Percentiles rank a stretch among this genome's conserved stretches.
Evolutionary conservation across 2,888 invertebrate genomes (phyloP).

Genomic region (Stenolophus ochropezus): DNA sequence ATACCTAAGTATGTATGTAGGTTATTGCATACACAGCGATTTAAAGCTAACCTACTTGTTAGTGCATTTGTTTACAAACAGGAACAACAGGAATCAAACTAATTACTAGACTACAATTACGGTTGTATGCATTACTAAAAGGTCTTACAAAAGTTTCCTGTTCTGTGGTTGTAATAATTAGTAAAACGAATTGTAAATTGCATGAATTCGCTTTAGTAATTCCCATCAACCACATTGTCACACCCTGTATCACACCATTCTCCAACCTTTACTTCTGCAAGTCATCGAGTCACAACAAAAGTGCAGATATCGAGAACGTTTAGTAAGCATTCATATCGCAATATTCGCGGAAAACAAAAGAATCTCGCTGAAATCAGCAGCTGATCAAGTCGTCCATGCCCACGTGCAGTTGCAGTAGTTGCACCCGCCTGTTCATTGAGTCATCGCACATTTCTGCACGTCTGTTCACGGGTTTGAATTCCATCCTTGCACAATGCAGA

Average conservation of each 20-base stretch:
- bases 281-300: not conserved
- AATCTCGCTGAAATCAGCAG: not conserved
- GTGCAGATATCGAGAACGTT: not conserved
- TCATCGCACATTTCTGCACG: not conserved
- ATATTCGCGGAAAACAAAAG: conserved; percentile 7
- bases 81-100: not conserved
- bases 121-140: not conserved
- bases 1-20: too few species aligned
- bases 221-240: not conserved
- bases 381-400: not conserved
- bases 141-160: not conserved
- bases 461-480: not conserved
- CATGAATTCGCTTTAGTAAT: not conserved
- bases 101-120: not conserved
- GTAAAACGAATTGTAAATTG: not conserved
- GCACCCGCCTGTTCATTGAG: not conserved
- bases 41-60: not conserved
- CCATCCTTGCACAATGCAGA: not conserved
- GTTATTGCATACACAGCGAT: not conserved
- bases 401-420: not conserved
- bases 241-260: not conserved
- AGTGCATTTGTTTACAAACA: not conserved
- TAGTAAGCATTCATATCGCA: not conserved
- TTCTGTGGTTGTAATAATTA: not conserved
- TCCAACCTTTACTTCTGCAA: not conserved